Evolutionary conservation across 2,888 invertebrate species (phyloP), one percentile per base, ranked within the genome.

Genomic region (Euplexia lucipara): DNA sequence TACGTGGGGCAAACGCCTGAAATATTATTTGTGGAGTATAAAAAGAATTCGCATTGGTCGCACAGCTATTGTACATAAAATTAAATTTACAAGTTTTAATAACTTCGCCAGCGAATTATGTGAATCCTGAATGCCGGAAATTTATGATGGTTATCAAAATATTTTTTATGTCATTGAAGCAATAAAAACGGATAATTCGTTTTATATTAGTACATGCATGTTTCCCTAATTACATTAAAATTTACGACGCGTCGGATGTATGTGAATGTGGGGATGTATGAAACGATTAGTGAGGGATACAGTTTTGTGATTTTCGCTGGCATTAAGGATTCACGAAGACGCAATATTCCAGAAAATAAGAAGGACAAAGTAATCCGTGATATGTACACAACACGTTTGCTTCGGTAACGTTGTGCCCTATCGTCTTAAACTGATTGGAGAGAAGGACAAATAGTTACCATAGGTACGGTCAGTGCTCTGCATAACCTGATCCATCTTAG

Each of bases 271-370:
- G 45, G 67, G 61, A 68, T 66, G 61, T 70, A 56, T 63, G 58
- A 60, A 59, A 70, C 45, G 71, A 64, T 70, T 70, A 53, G 51
- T 56, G 52, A 64, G 70, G 51, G 60, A 58, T 70, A 66, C 47
- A 54, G 54, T 68, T 64, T 53, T 53, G 64, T 68, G 63, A 79
- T 70, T 63, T 75, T 81, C 39, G 59, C 53, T 41, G 91, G 91
- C 93, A 94, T 94, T 94, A 87, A 94, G 93, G 93, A 94, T 94
- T 94, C 94, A 94, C 93, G 92, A 92, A 84, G 93, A 91, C 93
- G 94, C 93, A 94, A 94, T 92, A 88, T 75, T 78, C 85, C 86
- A 84, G 82, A 84, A 70, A 77, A 69, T 26, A 68, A 3, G 14
- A 63, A 26, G 37, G 30, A 3, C 48, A 67, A 75, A 75, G 71